Evolutionary conservation across 2,113 vertebrate genomes (phyloP), one percentile per base, ranked within the genome.

Genomic region (Felis chaus): DNA sequence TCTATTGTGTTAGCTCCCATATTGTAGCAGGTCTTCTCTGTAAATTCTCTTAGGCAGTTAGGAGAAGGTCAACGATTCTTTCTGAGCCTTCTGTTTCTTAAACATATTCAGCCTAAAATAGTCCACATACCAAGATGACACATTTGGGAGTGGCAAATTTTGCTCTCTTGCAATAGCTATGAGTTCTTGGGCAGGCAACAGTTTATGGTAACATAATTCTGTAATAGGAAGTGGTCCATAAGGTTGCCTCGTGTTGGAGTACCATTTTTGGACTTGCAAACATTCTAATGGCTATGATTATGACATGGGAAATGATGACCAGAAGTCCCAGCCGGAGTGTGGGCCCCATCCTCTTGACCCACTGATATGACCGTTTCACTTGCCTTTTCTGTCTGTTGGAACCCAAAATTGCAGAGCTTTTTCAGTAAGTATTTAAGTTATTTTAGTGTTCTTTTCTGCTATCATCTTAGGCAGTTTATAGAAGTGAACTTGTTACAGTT

Each of bases 401-500:
- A 94, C 14, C 21, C 6, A 86, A 73, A 50, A 79, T 27, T 18
- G 53, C 11, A 83, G 80, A 27, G 3, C 0, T 8, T 61, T 84
- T 61, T 55, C 0, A 27, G 3, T 78, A 76, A 55, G 12, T 39
- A 90, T 90, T 76, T 82, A 50, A 50, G 31, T 78, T 78, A 82
- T 92, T 80, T 78, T 29, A 61, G 81, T 76, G n/a, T 83, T 85
- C 68, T 87, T 65, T 78, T 96, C 78, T 65, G 39, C 25, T 74
- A 39, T 91, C 48, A 87, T 69, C 76, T 79, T 76, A 57, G 33
- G 33, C 61, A 81, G 33, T 85, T 80, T 93, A 81, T 33, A 36
- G 65, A 85, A 13, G n/a, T 94, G 88, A 95, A 57, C 50, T 85
- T 96, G 18, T 66, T 91, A 94, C 31, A 50, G 71, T 50, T 12